Conservation (phyloP, 2,797 vertebrate genomes). For the Glyptemys insculpta region DNA sequence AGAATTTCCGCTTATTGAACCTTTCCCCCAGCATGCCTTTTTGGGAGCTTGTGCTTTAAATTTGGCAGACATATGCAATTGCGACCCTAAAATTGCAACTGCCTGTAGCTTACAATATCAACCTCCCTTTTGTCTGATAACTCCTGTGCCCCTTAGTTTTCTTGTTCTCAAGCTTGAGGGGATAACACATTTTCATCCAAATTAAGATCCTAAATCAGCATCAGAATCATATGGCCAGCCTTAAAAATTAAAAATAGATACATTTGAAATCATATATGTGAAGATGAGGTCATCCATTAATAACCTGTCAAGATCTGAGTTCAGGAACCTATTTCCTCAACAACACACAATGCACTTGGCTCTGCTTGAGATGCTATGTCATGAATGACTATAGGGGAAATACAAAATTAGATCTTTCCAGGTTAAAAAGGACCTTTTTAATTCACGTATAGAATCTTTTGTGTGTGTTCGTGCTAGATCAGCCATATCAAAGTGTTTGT, state of each 20-base stretch:
- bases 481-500: slow-evolving; percentile 62
- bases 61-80: slow-evolving; percentile 57
- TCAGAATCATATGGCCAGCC: background rate
- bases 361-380: slow-evolving; percentile 63
- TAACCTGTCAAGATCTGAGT: slow-evolving; percentile 31
- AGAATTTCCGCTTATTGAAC: slow-evolving; percentile 6
- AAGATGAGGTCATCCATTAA: background rate
- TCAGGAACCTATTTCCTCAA: slow-evolving; percentile 42
- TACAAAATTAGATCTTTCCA: background rate
- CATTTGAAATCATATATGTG: background rate
- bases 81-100: slow-evolving; percentile 64
- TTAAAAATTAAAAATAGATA: slow-evolving; percentile 2
- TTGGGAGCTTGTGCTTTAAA: background rate
- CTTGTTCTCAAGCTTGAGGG: slow-evolving; percentile 10
- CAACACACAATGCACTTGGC: slow-evolving; percentile 34
- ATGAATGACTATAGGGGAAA: slow-evolving; percentile 34
- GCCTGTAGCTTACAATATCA: slow-evolving; percentile 58
- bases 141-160: background rate
- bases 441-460: slow-evolving; percentile 64
- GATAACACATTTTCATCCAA: background rate
- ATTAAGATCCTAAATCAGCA: slow-evolving; percentile 34
- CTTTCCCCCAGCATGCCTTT: slow-evolving; percentile 23
- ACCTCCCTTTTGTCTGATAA: slow-evolving; percentile 47
- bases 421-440: background rate
- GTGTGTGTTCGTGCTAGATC: slow-evolving; percentile 68